phyloP scores from a whole-genome alignment of 2,797 vertebrate species.

The Tauraco hartlaubi region DNA sequence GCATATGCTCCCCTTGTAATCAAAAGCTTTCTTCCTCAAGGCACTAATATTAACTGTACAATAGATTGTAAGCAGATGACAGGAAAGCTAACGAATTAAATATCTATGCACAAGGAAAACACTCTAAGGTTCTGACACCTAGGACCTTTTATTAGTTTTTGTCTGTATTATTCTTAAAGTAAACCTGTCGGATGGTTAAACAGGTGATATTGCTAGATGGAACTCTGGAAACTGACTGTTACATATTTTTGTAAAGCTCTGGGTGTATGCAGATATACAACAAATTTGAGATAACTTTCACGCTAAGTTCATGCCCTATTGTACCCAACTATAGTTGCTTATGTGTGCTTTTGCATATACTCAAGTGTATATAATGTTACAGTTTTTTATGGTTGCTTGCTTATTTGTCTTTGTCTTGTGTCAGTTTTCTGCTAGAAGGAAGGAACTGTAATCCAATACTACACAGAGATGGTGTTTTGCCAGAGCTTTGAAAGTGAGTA shows the following conservation, averaged over 20 bases:
- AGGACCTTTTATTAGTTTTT: neutral
- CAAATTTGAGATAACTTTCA: neutral
- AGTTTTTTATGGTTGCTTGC: neutral
- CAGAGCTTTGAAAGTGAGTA: neutral
- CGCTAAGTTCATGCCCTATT: neutral
- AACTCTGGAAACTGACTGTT: neutral
- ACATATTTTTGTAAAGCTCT: neutral
- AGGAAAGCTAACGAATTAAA: neutral
- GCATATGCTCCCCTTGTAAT: neutral
- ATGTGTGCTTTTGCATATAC: neutral
- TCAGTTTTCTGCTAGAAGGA: neutral
- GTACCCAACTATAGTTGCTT: neutral
- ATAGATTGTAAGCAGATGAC: neutral
- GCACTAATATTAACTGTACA: neutral
- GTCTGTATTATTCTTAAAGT: neutral
- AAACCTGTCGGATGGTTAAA: neutral
- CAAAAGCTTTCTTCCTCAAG: neutral
- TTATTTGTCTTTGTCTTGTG: neutral
- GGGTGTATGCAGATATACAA: neutral
- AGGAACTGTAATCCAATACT: constrained; percentile 14
- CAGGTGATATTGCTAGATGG: neutral
- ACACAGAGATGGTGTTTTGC: neutral
- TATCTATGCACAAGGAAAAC: neutral
- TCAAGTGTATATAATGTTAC: neutral
- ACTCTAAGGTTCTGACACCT: neutral